These are phyloP conservation scores for Brevimyrus niger DNA, from an alignment of 2,113 vertebrate species.

Conservation along the genomic window DNA sequence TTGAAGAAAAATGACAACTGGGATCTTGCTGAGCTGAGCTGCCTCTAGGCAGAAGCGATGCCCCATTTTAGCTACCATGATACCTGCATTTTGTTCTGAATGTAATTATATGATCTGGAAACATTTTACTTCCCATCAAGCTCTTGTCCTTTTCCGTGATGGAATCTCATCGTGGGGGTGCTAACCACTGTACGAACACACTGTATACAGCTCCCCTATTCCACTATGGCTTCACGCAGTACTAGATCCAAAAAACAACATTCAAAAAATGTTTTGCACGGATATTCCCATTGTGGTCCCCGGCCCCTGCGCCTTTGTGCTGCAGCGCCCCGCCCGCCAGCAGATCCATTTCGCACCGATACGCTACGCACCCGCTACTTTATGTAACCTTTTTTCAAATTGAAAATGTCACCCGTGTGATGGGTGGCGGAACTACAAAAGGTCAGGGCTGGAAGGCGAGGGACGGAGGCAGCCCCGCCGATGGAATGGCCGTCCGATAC, in stretches of 20 bases:
- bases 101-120: not conserved
- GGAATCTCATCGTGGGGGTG: not conserved
- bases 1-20: not conserved
- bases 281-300: not conserved
- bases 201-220: not conserved
- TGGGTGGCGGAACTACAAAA: not conserved
- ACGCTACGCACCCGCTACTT: not conserved
- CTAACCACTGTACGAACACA: not conserved
- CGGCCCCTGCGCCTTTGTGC: too few relatives aligned
- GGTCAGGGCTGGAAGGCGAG: not conserved
- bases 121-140: not conserved
- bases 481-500: not conserved
- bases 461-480: not conserved
- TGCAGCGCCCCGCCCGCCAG: too few relatives aligned
- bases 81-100: not conserved
- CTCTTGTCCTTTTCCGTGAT: not conserved
- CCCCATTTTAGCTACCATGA: not conserved
- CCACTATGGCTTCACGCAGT: not conserved
- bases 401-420: slow-evolving; percentile 16
- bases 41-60: not conserved
- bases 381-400: slow-evolving; percentile 16
- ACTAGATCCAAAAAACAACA: not conserved
- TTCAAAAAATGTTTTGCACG: not conserved
- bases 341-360: not conserved
- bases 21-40: not conserved